Base-by-base conservation (phyloP, 2,797 vertebrate species). In the Rhadinocentrus ornatus region DNA sequence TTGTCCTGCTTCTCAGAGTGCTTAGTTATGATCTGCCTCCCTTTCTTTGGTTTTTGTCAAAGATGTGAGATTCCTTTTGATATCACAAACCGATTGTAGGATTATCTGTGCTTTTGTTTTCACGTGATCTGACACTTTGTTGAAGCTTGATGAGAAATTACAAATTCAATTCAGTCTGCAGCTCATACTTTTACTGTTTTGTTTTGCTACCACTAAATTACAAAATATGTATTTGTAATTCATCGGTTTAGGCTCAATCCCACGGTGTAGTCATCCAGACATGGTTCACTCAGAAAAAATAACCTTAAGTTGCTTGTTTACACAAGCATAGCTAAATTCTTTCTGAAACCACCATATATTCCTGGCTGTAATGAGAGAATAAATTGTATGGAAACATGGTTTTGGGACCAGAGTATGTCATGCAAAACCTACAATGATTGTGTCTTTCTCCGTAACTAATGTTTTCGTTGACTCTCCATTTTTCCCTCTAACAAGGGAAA, bases 261-360 rank as follows among this genome's bases (percentile, higher is more conserved):
- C 15, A 56, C 59, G 59, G 27, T 69, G 73, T 62, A 82, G 83
- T 84, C 75, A 83, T 88, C 87, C 73, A 82, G 86, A 79, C 80
- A 75, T 11, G 37, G 62, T 55, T 46, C 70, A 71, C 37, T 70
- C 55, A 55, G 39, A 5, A 9, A 79, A 61, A 71, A 57, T 82
- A 89, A 79, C 88, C 78, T 88, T 81, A 75, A 88, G 63, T 75
- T 62, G 50, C 66, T 11, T 84, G 79, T 89, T 89, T 84, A 76
- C 53, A 35, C 35, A 77, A 60, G 65, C 37, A 39, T 24, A 32
- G 69, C 68, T 75, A 72, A 71, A 92, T 81, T 90, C 78, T 77
- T 86, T 79, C 76, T 75, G 50, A 89, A 90, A 87, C 87, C 79
- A 55, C 74, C 50, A 57, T 71, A 78, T 71, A 62, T 75, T 80